Base-by-base conservation (phyloP, 2,797 vertebrate species). In the Echiichthys vipera region DNA sequence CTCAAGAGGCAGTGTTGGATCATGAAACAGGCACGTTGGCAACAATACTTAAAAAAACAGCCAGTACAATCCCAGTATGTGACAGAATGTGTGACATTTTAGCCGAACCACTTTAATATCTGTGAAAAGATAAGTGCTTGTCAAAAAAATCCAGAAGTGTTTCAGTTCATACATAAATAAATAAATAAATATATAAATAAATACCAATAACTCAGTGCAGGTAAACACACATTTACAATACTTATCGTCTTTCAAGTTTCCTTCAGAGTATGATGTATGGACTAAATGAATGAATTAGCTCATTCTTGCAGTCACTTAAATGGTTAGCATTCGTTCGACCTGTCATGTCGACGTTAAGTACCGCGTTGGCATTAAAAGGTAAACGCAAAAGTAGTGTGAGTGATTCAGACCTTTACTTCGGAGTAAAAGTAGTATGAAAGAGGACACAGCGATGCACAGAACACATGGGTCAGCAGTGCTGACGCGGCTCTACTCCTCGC, bases 401-500 rank as follows among this genome's bases (percentile, higher is more conserved):
- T 36, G 43, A 59, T 45, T 71, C 20, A 45, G 62, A 59, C 30
- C 18, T 77, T 71, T 65, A 51, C 57, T 30, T 40, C 14, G 45
- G 29, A 37, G 30, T 43, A 2, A 39, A 32, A 53, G 43, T 57
- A 59, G 15, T 10, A 17, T 36, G 14, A 29, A 51, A 53, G 40
- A 43, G 50, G 24, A 37, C 49, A 36, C 37, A 20, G 43, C n/a
- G 10, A 20, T 6, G 15, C 20, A 59, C 10, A 40, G 20, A 72
- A 55, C 64, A 5, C 18, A 22, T 55, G 27, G 0, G 14, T 22
- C 30, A 4, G 37, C 13, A 24, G 57, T 69, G 64, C 47, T 27
- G 18, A 13, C 5, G 18, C 12, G 29, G 30, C 56, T 83, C 92
- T 93, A 97, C 89, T 97, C 95, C 88, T 97, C 93, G n/a, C 81